Evolutionary conservation across 2,888 invertebrate genomes (phyloP), one percentile per base, ranked within the genome.

Genomic region (Yponomeuta plumbellus): DNA sequence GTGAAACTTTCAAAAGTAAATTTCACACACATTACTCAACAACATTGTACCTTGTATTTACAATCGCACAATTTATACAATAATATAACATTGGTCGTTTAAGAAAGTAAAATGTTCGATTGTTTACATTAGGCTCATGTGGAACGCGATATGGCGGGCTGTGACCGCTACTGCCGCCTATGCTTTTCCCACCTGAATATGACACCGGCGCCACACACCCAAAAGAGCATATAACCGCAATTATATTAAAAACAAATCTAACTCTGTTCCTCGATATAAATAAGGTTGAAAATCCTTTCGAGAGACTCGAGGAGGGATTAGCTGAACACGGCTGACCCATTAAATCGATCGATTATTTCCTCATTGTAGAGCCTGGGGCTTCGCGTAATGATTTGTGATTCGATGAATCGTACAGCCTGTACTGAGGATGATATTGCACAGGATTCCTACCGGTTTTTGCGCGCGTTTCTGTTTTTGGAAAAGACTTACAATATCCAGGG

Each of bases 311-410:
- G 78, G 85, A 80, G 80, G 88, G 88, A 88, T 90, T 88, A 88
- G 80, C 83, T 80, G 84, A 84, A 85, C 85, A 80, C 80, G 90
- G 84, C 79, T 90, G 91, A 91, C 91, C 91, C 86, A 91, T 90
- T 89, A 90, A 86, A 87, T 84, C 89, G 83, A 90, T 90, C 89
- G 88, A 91, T 91, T 91, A 88, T 90, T 91, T 90, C 89, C 90
- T 88, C 84, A 88, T 88, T 84, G 84, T 75, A 78, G 80, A 76
- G 74, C 75, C 71, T 76, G 80, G 73, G 74, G 80, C 75, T 78
- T 78, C 73, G 74, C 78, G 81, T 81, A 80, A 85, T 85, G 83
- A 83, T 79, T 81, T 75, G 73, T 73, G 72, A 76, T 78, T 70
- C 73, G 72, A 77, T 77, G 64, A 39, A 52, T 56, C 44, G 61